A percentile compares a stretch with the other conserved stretches of the same genome.
Conservation (phyloP, 2,888 invertebrate species). For the Brachypterus glaber region DNA sequence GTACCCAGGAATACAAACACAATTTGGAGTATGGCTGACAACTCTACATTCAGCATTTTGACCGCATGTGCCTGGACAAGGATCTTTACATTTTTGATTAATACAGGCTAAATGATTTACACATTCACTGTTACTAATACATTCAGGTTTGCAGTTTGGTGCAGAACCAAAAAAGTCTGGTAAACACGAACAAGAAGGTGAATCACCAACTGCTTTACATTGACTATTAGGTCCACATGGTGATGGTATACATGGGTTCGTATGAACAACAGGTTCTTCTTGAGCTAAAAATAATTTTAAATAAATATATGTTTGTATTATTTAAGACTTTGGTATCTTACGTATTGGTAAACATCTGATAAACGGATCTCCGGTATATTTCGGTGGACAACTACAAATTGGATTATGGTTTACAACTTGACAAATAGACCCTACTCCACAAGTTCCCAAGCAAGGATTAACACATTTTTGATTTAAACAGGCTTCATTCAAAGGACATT, state of each 20-base stretch:
- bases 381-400: slow-evolving; percentile 61
- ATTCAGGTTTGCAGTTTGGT: slow-evolving; percentile 72
- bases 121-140: slow-evolving; percentile 69
- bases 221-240: slow-evolving; percentile 74
- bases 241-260: slow-evolving; percentile 65
- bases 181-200: slow-evolving; percentile 67
- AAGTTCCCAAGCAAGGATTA: slow-evolving; percentile 76
- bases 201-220: slow-evolving; percentile 56
- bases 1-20: slow-evolving; percentile 56
- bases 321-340: slow-evolving; percentile 12
- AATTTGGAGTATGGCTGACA: slow-evolving; percentile 63
- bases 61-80: slow-evolving; percentile 64
- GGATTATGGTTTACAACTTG: slow-evolving; percentile 73
- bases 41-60: slow-evolving; percentile 64
- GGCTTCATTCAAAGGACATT: slow-evolving; percentile 63
- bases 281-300: not conserved
- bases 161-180: slow-evolving; percentile 58
- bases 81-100: slow-evolving; percentile 67
- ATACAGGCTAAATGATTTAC: slow-evolving; percentile 59
- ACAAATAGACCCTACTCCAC: slow-evolving; percentile 65
- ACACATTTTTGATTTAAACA: slow-evolving; percentile 72
- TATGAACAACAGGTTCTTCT: slow-evolving; percentile 34
- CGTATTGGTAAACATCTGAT: slow-evolving; percentile 49
- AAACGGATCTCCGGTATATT: slow-evolving; percentile 68
- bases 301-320: not conserved